phyloP scores from a whole-genome alignment of 2,113 vertebrate species.

The Leptodactylus fuscus region DNA sequence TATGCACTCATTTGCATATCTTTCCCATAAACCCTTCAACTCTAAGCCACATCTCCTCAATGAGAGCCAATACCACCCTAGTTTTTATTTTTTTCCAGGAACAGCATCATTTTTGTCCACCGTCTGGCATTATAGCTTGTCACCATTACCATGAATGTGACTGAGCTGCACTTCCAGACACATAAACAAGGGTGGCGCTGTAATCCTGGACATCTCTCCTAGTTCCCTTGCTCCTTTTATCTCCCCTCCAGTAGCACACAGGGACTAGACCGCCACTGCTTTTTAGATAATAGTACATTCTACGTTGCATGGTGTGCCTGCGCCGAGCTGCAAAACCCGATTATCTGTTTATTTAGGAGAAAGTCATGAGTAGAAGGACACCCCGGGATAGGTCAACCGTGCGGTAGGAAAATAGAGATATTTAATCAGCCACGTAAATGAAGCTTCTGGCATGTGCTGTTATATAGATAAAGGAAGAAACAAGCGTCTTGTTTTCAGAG shows the following conservation, averaged over 20 bases:
- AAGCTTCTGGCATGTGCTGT: constrained; percentile 48
- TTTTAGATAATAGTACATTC: background rate
- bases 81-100: no score
- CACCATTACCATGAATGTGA: background rate
- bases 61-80: no score
- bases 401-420: constrained; percentile 36
- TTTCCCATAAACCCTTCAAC: no score
- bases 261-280: background rate
- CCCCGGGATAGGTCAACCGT: constrained; percentile 27
- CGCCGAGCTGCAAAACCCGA: background rate
- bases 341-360: constrained; percentile 46
- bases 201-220: background rate
- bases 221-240: background rate
- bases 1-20: no score
- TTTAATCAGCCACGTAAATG: constrained; percentile 49
- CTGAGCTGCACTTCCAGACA: background rate
- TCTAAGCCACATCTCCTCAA: no score
- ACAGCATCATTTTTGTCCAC: background rate
- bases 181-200: background rate
- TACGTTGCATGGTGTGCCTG: background rate
- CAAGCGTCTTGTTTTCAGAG: constrained; percentile 19
- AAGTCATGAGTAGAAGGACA: constrained; percentile 12
- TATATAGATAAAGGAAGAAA: constrained; percentile 46
- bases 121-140: background rate
- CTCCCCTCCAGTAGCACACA: background rate